Evolutionary conservation across 2,113 vertebrate species (phyloP), one percentile per base, ranked within the genome.

Genomic region (Prochilodus magdalenae): DNA sequence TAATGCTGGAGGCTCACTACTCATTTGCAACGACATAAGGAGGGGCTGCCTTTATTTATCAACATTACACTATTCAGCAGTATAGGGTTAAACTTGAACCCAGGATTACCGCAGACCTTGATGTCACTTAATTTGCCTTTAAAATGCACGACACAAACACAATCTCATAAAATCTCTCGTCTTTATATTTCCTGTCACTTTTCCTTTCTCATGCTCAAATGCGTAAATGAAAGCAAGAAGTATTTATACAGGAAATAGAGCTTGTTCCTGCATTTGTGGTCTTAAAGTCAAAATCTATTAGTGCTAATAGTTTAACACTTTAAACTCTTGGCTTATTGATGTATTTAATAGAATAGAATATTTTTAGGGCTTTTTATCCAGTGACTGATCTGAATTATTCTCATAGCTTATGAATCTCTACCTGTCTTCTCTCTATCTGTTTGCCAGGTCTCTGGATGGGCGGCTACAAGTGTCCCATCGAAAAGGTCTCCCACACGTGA

Each of bases 401-500:
- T n/a, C n/a, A n/a, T n/a, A n/a, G n/a, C n/a, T n/a, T n/a, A n/a
- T n/a, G n/a, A n/a, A n/a, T n/a, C n/a, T n/a, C n/a, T n/a, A n/a
- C n/a, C n/a, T n/a, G n/a, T n/a, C n/a, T n/a, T n/a, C n/a, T n/a
- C n/a, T n/a, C n/a, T n/a, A n/a, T 80, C 29, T 71, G 14, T 67
- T 24, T 69, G 20, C 20, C 82, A 99, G 98, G 81, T 99, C 98
- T 24, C 90, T 99, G 86, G 98, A 99, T 84, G 98, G 98, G 69
- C 93, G 98, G n/a, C 93, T 99, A 77, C 98, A 99, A 80, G 98
- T 99, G 0, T 99, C 98, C 70, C 98, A 99, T 89, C 94, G 98
- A 27, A 99, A 99, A 53, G 98, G 98, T 0, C 95, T 99, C 3
- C 98, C 98, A 0, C 98, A 99, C 0, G 98, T 99, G 81, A 99